Conservation (phyloP, 2,113 vertebrate species). For the Carollia perspicillata region DNA sequence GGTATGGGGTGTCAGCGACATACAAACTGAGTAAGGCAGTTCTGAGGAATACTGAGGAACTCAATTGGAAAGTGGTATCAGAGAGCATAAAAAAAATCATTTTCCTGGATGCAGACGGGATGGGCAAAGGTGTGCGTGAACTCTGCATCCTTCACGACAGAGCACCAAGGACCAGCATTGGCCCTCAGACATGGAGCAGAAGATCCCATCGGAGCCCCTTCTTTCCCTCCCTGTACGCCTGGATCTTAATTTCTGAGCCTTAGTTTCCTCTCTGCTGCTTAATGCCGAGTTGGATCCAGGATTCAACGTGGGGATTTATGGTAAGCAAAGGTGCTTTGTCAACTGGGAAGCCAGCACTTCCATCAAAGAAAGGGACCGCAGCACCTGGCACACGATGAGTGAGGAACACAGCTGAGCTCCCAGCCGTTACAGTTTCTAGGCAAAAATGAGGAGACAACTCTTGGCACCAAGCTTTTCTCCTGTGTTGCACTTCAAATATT, state of each 20-base stretch:
- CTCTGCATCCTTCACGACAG: neutral
- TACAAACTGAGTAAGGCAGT: neutral
- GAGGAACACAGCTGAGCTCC: neutral
- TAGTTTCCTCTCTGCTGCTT: neutral
- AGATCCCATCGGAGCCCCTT: neutral
- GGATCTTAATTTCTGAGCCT: neutral
- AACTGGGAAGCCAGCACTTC: neutral
- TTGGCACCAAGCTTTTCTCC: rapidly evolving
- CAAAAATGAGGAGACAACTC: neutral
- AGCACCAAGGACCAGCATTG: rapidly evolving
- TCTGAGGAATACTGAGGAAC: neutral
- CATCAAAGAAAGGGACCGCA: neutral
- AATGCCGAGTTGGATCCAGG: neutral
- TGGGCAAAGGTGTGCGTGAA: neutral
- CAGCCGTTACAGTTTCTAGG: neutral
- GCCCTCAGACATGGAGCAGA: neutral
- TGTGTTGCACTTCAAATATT: constrained; percentile 12
- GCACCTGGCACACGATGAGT: neutral
- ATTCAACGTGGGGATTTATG: neutral
- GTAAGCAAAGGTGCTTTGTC: neutral
- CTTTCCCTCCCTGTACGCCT: neutral
- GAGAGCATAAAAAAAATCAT: neutral
- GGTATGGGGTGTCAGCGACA: neutral
- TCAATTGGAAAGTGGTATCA: neutral
- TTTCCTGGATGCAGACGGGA: neutral